These are phyloP conservation scores for Mythimna vitellina DNA, from an alignment of 2,888 invertebrate genomes.

Conservation along the genomic window DNA sequence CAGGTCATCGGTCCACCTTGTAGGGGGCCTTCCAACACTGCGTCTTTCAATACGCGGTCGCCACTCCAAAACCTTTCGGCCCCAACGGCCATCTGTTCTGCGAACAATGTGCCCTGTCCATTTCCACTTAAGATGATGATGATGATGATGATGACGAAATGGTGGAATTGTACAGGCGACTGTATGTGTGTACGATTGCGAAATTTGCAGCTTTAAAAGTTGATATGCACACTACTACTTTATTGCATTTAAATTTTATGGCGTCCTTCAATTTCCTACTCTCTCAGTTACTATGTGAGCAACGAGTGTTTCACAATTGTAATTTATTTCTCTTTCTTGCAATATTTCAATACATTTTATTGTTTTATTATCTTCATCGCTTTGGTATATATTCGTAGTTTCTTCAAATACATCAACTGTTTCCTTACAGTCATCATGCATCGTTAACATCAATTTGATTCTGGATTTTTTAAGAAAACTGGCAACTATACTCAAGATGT, in stretches of 20 bases:
- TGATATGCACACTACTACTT: too few species aligned
- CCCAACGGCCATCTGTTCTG: too few species aligned
- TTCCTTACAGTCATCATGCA: constrained; percentile 62
- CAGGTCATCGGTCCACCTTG: too few species aligned
- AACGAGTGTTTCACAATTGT: constrained; percentile 16
- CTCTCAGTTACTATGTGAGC: constrained; percentile 4
- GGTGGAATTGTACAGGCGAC: neutral
- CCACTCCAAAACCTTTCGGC: too few species aligned
- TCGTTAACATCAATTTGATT: constrained; percentile 54
- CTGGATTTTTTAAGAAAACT: constrained; percentile 38
- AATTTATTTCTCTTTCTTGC: constrained; percentile 10
- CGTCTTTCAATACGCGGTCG: too few species aligned
- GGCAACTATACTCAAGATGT: constrained; percentile 15
- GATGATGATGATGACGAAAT: neutral
- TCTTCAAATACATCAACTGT: constrained; percentile 32
- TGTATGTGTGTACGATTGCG: neutral
- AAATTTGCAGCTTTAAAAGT: neutral
- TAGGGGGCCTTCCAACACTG: too few species aligned
- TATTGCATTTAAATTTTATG: constrained; percentile 3
- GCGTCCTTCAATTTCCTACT: neutral
- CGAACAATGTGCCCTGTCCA: too few species aligned
- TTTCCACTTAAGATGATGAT: too few species aligned
- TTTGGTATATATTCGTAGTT: constrained; percentile 8
- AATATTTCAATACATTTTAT: constrained; percentile 20
- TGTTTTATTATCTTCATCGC: constrained; percentile 7